Conservation (phyloP, 2,113 vertebrate genomes). For the Albula glossodonta region DNA sequence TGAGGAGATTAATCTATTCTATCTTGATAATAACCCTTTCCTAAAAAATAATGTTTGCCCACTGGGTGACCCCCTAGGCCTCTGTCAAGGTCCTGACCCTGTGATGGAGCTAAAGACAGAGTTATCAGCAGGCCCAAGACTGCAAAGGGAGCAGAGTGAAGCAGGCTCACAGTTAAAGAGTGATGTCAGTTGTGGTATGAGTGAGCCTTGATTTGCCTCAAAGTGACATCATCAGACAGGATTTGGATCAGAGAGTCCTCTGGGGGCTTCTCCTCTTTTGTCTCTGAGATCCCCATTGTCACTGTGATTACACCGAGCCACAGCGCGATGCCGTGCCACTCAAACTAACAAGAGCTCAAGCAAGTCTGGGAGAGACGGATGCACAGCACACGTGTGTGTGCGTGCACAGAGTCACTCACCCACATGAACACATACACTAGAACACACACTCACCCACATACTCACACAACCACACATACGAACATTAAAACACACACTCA, state of each 20-base stretch:
- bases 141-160: neutral
- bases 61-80: neutral
- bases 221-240: conserved; percentile 47
- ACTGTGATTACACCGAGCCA: conserved; percentile 11
- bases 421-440: neutral
- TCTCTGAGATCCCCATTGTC: conserved; percentile 30
- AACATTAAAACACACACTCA: neutral
- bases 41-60: neutral
- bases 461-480: neutral
- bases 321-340: neutral
- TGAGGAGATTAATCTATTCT: neutral
- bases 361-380: neutral
- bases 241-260: conserved; percentile 45
- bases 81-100: neutral
- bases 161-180: neutral
- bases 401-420: neutral
- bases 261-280: conserved; percentile 37
- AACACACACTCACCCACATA: neutral
- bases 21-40: neutral
- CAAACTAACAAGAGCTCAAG: conserved; percentile 12
- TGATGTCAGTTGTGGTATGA: conserved; percentile 37
- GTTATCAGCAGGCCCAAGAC: neutral
- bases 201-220: conserved; percentile 27
- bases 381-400: neutral
- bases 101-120: neutral